These are phyloP conservation scores for Suricata suricatta DNA, from an alignment of 2,113 vertebrate genomes.

Conservation along the genomic window DNA sequence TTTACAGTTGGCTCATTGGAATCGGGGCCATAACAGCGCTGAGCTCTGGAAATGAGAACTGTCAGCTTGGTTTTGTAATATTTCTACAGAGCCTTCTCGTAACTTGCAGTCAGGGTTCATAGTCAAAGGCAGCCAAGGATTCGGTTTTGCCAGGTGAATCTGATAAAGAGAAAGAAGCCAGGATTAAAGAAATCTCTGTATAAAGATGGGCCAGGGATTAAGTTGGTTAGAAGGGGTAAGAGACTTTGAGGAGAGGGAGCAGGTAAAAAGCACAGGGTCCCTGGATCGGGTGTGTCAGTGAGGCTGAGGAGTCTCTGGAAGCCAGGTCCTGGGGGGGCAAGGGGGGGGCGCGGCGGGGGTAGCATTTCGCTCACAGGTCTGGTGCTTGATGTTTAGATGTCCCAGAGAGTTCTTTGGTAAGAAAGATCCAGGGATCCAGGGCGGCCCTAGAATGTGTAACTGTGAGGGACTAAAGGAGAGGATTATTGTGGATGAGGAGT, in stretches of 20 bases:
- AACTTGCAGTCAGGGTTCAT: background rate
- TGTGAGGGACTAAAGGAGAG: background rate
- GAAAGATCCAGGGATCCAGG: background rate
- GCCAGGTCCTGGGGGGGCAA: too few species aligned
- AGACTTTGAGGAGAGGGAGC: background rate
- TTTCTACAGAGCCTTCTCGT: background rate
- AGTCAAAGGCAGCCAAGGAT: background rate
- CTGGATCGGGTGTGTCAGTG: background rate
- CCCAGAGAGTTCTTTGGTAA: background rate
- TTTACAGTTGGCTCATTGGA: background rate
- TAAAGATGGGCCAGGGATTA: background rate
- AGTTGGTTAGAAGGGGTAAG: background rate
- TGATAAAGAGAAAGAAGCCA: background rate
- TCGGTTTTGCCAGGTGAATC: background rate
- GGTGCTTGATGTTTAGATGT: background rate
- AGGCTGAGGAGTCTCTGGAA: background rate
- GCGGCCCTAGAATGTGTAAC: too few species aligned
- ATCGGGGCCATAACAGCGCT: background rate
- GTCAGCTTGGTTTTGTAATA: background rate
- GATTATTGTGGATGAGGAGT: background rate
- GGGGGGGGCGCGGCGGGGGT: too few species aligned
- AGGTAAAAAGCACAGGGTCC: background rate
- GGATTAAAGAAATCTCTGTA: background rate
- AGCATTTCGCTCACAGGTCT: too few species aligned
- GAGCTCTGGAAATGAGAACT: background rate